These are phyloP conservation scores for Melangyna quadrimaculata DNA, from an alignment of 2,888 invertebrate genomes.

Conservation along the genomic window DNA sequence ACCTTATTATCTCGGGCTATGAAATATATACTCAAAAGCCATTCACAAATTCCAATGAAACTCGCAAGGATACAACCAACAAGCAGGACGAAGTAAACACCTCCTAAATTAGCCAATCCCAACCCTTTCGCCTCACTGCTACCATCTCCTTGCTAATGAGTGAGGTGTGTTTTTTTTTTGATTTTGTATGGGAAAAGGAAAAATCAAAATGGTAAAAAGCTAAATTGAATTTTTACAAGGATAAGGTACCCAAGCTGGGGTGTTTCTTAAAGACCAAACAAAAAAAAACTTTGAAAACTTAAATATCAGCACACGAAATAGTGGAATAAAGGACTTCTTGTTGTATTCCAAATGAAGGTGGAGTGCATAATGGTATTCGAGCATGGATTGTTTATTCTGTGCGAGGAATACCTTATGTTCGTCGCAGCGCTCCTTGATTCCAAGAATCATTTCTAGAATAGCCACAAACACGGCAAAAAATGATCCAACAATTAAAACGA, in stretches of 20 bases:
- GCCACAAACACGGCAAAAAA: slow-evolving; percentile 78
- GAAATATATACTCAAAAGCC: slow-evolving; percentile 76
- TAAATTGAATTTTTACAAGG: slow-evolving; percentile 32
- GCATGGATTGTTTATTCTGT: not conserved
- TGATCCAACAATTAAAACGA: slow-evolving; percentile 83
- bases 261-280: slow-evolving; percentile 13
- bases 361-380: slow-evolving; percentile 20
- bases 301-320: slow-evolving; percentile 30
- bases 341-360: not conserved
- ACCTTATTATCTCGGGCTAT: slow-evolving; percentile 78
- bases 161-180: slow-evolving; percentile 13
- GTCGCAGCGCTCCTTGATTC: slow-evolving; percentile 77
- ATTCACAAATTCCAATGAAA: slow-evolving; percentile 78
- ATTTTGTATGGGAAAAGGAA: slow-evolving; percentile 37
- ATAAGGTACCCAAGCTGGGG: slow-evolving; percentile 49
- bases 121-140: slow-evolving; percentile 81
- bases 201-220: slow-evolving; percentile 60
- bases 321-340: not conserved
- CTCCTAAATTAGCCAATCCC: slow-evolving; percentile 85
- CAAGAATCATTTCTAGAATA: slow-evolving; percentile 78
- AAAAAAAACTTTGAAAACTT: not conserved
- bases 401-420: slow-evolving; percentile 78
- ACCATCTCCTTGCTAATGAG: slow-evolving; percentile 74
- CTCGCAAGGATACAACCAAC: slow-evolving; percentile 81
- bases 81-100: slow-evolving; percentile 84